Base-by-base conservation (phyloP, 2,113 vertebrate genomes). In the Dolichallabes microphthalmus region DNA sequence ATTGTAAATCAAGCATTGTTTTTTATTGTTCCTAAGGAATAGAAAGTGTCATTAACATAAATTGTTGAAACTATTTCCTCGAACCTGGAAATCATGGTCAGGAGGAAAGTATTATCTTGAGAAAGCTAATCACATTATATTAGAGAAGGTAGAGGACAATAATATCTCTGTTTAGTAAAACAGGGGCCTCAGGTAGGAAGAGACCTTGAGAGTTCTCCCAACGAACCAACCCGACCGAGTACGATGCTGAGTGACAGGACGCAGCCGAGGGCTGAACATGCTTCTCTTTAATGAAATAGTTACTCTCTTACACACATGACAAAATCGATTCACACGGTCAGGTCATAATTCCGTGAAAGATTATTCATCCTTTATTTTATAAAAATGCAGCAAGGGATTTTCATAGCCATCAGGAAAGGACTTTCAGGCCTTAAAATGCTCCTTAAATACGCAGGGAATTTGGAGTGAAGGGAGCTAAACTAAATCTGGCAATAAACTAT, bases 181-280 rank as follows among this genome's bases (percentile, higher is more conserved):
- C 63, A 61, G 52, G 30, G 64, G 84, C 86, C 84, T 83, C 68
- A 15, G 86, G 88, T 85, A 81, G 52, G 57, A 87, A 66, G 58
- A 74, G 86, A 87, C 86, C 88, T 87, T 89, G 82, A 86, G 78
- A 86, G 82, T 87, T 81, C 84, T 78, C n/a, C 57, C 32, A 66
- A 77, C 78, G 55, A 81, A 52, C 58, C 35, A 55, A 78, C 45
- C 30, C 57, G 80, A 45, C 35, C 15, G 53, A 82, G 82, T 22
- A 71, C 20, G 69, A 71, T 22, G 77, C 20, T 87, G 77, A 89
- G 35, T 87, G 84, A 79, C 86, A 82, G 84, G 55, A 73, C 64
- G 45, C 68, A 71, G 84, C 88, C 82, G 64, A 77, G 64, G 84
- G 88, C 84, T 17, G 71, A 82, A 86, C 84, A 77, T 13, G 81